These are phyloP conservation scores for Bambusicola thoracicus DNA, from an alignment of 2,113 vertebrate species.

Conservation along the genomic window DNA sequence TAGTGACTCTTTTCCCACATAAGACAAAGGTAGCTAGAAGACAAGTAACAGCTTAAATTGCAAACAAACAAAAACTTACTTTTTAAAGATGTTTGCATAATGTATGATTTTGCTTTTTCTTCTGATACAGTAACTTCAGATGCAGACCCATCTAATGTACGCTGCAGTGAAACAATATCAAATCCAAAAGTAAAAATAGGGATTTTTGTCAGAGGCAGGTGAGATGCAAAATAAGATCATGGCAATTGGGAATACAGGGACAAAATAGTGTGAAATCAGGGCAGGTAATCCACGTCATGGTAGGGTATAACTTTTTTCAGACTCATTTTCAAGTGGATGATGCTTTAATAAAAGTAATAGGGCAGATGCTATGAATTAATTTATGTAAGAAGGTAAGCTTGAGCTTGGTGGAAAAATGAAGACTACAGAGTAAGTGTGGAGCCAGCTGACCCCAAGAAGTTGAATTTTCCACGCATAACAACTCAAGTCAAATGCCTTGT, in stretches of 20 bases:
- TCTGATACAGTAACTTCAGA: neutral
- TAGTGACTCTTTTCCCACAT: neutral
- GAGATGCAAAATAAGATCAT: neutral
- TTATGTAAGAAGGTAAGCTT: neutral
- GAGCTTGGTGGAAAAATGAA: neutral
- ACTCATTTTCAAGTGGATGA: neutral
- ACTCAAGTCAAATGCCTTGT: neutral
- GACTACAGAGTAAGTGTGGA: fast-evolving
- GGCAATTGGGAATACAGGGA: fast-evolving
- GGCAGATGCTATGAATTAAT: neutral
- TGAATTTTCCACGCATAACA: neutral
- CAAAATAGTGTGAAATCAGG: neutral
- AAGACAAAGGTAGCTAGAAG: neutral
- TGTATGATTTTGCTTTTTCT: neutral
- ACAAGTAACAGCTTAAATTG: neutral
- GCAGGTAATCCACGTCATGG: neutral
- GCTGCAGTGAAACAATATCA: neutral
- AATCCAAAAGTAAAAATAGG: neutral
- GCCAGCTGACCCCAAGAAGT: neutral
- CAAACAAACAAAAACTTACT: neutral
- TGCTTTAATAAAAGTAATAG: neutral
- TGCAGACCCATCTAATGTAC: neutral
- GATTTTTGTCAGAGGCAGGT: neutral
- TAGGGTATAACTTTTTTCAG: neutral
- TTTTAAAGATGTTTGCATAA: neutral